Percentiles rank a stretch among this genome's conserved stretches.
phyloP scores from a whole-genome alignment of 2,113 vertebrate species.

The Varanus komodoensis region DNA sequence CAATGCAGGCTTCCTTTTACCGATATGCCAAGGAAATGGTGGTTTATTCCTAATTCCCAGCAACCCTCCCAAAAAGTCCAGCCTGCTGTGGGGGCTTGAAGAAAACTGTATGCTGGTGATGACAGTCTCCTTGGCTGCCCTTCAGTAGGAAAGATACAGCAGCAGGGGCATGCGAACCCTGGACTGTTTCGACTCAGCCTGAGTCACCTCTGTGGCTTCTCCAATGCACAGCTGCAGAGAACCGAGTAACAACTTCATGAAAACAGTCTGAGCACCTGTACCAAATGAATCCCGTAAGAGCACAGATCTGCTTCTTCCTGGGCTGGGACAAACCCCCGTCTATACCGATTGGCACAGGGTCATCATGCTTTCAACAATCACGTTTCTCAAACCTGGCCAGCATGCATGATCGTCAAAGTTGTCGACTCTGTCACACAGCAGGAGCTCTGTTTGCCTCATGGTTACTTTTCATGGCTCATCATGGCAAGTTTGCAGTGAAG shows the following conservation, averaged over 20 bases:
- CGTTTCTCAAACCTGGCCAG: not conserved
- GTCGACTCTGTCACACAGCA: not conserved
- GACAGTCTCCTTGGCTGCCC: conserved; percentile 45
- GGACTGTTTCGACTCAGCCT: not conserved
- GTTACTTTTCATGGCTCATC: not conserved
- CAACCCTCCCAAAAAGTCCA: not conserved
- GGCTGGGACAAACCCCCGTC: not conserved
- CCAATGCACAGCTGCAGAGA: not conserved
- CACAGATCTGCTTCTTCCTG: not conserved
- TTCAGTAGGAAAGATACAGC: conserved; percentile 43
- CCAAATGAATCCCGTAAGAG: no score
- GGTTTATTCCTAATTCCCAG: not conserved
- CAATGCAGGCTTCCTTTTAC: no score
- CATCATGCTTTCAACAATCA: not conserved
- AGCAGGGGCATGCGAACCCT: not conserved
- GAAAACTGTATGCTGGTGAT: conserved; percentile 39
- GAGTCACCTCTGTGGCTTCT: not conserved
- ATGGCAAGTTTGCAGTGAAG: not conserved
- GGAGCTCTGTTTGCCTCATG: not conserved
- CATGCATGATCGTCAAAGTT: not conserved
- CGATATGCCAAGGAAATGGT: not conserved
- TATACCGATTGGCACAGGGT: not conserved
- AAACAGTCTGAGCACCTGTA: not conserved
- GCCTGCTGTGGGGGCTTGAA: rapidly evolving
- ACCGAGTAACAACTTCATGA: not conserved